Evolutionary conservation across 2,797 vertebrate species (phyloP), one percentile per base, ranked within the genome.

Genomic region (Masticophis lateralis): DNA sequence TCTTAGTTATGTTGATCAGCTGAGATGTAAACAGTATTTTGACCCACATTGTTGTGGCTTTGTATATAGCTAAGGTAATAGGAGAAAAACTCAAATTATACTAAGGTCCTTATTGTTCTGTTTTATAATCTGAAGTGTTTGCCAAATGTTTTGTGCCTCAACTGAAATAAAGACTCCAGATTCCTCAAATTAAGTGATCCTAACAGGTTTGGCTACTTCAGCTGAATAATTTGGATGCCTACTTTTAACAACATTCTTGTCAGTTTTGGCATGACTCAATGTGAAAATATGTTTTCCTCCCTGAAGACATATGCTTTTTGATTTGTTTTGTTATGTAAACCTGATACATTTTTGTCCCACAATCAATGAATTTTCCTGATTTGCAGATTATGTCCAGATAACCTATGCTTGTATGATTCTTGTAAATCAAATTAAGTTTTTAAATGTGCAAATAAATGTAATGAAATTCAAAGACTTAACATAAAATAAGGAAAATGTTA

Each of bases 231-330:
- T 4, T 59, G 63, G 22, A n/a, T 87, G 18, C 51, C 93, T 93
- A 1, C n/a, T 95, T 96, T 13, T 88, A 91, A 47, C 91, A 86
- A 51, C 60, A 32, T 16, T 90, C 89, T 59, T 66, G 18, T 91
- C 87, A 53, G 79, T 92, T 92, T 94, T 93, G 88, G 6, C 61
- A 53, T 57, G 14, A 3, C 86, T 94, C 5, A 16, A 87, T 79
- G 27, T 89, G 69, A 53, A 95, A 94, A 0, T 20, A n/a, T 27
- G 2, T 83, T 51, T 66, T 93, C n/a, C 56, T 91, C 7, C 57
- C 66, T 94, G 87, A 43, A 47, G 14, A 92, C 11, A n/a, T 12
- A 86, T 2, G 0, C 0, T 74, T 94, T 86, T 88, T 86, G 43
- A 90, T 61, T 32, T 37, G 28, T 22, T 43, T 11, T 79, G 10